phyloP scores from a whole-genome alignment of 1,140 invertebrate species.

The Parasteatoda tepidariorum region DNA sequence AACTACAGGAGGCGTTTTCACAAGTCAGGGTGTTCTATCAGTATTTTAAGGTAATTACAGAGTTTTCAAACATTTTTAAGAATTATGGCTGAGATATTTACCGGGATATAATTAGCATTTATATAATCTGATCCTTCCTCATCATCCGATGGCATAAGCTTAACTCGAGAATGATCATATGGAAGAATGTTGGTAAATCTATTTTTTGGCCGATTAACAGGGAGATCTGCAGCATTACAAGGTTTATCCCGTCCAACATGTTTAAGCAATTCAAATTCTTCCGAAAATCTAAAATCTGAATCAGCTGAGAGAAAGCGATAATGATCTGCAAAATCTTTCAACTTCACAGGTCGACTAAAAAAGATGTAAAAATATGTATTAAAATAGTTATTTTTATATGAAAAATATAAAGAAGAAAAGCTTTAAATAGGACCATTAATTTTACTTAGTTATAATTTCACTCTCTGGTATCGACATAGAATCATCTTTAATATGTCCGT shows the following conservation, averaged over 20 bases:
- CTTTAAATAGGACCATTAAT: background rate
- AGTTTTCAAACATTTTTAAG: no score
- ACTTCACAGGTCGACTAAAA: conserved; percentile 83
- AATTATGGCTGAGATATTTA: no score
- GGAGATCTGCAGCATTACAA: conserved; percentile 89
- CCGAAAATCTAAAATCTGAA: conserved; percentile 97
- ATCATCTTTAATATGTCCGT: conserved; percentile 62
- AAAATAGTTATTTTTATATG: background rate
- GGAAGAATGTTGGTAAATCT: conserved; percentile 99
- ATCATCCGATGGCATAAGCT: conserved; percentile 94
- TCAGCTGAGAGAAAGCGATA: conserved; percentile 96
- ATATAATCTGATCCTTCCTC: conserved; percentile 98
- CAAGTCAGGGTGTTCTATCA: no score
- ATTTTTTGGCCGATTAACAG: conserved; percentile 97
- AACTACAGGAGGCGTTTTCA: no score
- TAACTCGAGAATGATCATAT: conserved; percentile 96
- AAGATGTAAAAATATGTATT: background rate
- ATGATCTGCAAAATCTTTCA: conserved; percentile 93
- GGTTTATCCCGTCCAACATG: conserved; percentile 93
- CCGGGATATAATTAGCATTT: conserved; percentile 95
- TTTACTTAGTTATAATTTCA: conserved; percentile 61
- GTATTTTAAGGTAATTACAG: no score
- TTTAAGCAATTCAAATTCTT: conserved; percentile 98
- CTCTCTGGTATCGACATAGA: conserved; percentile 63
- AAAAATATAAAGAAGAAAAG: background rate